A percentile compares a stretch with the other conserved stretches of the same genome.
Evolutionary conservation across 2,888 invertebrate species (phyloP).

Genomic region (Sylvicola fuscatus): DNA sequence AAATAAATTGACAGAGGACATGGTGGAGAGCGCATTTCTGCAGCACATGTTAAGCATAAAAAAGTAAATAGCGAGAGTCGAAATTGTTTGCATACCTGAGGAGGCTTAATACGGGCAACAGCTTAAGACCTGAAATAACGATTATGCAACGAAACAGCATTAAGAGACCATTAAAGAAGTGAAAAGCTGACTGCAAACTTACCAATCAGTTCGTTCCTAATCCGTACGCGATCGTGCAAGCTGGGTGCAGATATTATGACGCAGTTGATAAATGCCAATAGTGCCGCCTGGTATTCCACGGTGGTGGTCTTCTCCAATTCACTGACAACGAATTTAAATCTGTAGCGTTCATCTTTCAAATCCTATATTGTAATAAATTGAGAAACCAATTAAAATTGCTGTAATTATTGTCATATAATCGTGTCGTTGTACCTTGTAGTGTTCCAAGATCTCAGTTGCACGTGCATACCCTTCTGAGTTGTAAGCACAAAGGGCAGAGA

Average conservation of each 20-base stretch:
- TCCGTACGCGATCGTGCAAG: slow-evolving; percentile 65
- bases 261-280: slow-evolving; percentile 90
- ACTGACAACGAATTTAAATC: slow-evolving; percentile 69
- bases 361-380: too few relatives aligned
- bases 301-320: slow-evolving; percentile 65
- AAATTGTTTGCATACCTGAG: slow-evolving; percentile 41
- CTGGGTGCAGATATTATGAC: slow-evolving; percentile 79
- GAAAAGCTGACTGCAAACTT: slow-evolving; percentile 26
- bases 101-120: slow-evolving; percentile 67
- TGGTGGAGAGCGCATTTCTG: too few relatives aligned
- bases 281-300: slow-evolving; percentile 75
- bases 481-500: slow-evolving; percentile 88
- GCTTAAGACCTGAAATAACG: slow-evolving; percentile 57
- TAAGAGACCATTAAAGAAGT: too few relatives aligned
- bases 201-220: slow-evolving; percentile 93
- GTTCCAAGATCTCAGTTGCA: slow-evolving; percentile 75
- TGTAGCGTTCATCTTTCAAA: slow-evolving; percentile 70
- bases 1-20: too few relatives aligned
- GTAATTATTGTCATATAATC: too few relatives aligned
- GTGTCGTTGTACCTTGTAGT: slow-evolving; percentile 60
- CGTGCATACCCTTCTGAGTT: slow-evolving; percentile 74
- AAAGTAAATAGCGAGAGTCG: too few relatives aligned
- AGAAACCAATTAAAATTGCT: too few relatives aligned
- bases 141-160: slow-evolving; percentile 7
- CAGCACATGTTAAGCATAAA: too few relatives aligned